These are phyloP conservation scores for Zeuzera pyrina DNA, from an alignment of 2,888 invertebrate species.

Conservation along the genomic window DNA sequence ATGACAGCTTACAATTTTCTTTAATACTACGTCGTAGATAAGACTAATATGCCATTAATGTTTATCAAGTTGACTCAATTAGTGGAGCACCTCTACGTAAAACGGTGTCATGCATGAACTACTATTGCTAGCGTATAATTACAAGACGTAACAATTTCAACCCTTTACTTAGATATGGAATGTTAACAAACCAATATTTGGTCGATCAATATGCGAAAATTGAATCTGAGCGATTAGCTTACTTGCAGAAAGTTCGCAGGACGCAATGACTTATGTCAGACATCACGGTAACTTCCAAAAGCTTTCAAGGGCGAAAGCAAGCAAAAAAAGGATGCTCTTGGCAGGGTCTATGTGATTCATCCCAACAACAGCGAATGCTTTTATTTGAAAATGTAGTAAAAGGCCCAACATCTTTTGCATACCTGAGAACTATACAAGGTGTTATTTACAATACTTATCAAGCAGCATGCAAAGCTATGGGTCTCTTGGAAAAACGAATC, in stretches of 20 bases:
- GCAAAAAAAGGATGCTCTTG: constrained; percentile 18
- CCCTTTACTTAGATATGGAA: constrained; percentile 15
- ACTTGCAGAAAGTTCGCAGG: constrained; percentile 1
- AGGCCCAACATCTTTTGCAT: constrained; percentile 25
- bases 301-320: constrained; percentile 15
- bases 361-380: no score
- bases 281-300: constrained; percentile 8
- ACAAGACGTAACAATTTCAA: constrained; percentile 15
- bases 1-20: constrained; percentile 22
- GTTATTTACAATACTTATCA: constrained; percentile 11
- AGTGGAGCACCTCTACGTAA: constrained; percentile 11
- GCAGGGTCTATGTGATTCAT: constrained; percentile 16
- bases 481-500: constrained; percentile 21
- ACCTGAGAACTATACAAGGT: constrained; percentile 10
- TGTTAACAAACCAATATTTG: constrained; percentile 15
- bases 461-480: constrained; percentile 17
- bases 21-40: constrained; percentile 19
- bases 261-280: constrained; percentile 10
- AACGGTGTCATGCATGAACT: constrained; percentile 17
- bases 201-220: constrained; percentile 18
- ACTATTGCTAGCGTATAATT: constrained; percentile 16
- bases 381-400: constrained; percentile 19
- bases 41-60: constrained; percentile 12
- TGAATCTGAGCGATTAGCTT: constrained; percentile 15
- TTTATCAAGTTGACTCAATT: constrained; percentile 5